phyloP scores from a whole-genome alignment of 2,113 vertebrate species.

The Phyllostomus discolor region DNA sequence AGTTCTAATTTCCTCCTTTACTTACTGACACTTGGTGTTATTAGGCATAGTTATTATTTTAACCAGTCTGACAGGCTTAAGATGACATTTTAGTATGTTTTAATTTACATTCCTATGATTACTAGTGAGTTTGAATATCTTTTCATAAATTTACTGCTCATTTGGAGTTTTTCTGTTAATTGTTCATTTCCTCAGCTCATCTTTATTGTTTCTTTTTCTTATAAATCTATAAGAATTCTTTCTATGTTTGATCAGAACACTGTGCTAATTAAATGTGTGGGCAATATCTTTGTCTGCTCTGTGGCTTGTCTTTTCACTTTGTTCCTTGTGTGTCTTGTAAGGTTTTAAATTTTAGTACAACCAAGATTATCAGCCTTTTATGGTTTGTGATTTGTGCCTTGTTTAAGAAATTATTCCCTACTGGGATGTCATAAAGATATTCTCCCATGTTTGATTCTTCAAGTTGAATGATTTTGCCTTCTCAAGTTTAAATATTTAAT shows the following conservation, averaged over 20 bases:
- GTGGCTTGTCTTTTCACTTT: background rate
- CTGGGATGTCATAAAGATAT: background rate
- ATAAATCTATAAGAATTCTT: background rate
- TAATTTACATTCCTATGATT: slow-evolving; percentile 35
- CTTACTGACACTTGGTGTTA: background rate
- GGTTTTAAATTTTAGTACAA: background rate
- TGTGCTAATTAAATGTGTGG: background rate
- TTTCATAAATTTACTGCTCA: background rate
- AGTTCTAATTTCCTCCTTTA: background rate
- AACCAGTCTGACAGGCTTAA: background rate
- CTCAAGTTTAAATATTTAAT: slow-evolving; percentile 6
- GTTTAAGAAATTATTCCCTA: background rate
- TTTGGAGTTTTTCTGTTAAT: background rate
- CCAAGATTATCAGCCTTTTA: background rate
- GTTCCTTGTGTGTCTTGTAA: background rate
- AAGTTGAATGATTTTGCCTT: background rate
- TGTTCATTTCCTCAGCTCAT: background rate
- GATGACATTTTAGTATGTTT: background rate
- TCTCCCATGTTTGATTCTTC: background rate
- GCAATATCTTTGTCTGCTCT: background rate
- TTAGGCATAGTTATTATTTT: background rate
- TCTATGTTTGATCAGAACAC: background rate
- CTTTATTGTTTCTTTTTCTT: background rate
- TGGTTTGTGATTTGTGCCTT: background rate
- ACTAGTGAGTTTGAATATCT: background rate